A percentile compares a stretch with the other conserved stretches of the same genome.
These are phyloP conservation scores for Taurulus bubalis DNA, from an alignment of 2,113 vertebrate species.

Conservation along the genomic window DNA sequence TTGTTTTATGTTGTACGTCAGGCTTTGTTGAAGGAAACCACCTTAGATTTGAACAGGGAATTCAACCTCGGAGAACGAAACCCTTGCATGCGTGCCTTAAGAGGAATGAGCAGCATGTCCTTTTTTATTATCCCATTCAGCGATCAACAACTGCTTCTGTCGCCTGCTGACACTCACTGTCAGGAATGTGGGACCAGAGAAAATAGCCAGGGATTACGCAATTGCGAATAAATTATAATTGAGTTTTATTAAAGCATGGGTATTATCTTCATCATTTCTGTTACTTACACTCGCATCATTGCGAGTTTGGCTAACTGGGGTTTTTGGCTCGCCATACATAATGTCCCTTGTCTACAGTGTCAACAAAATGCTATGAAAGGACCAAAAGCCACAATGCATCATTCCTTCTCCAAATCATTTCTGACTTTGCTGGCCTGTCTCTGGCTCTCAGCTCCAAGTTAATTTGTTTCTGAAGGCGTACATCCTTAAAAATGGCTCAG, in stretches of 20 bases:
- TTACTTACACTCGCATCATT: background rate
- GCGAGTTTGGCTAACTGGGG: background rate
- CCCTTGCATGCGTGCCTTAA: conserved; percentile 45
- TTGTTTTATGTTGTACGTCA: conserved; percentile 71
- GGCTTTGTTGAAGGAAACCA: conserved; percentile 56
- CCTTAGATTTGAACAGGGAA: conserved; percentile 46
- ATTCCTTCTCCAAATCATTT: too few relatives aligned
- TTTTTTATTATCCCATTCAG: conserved; percentile 39
- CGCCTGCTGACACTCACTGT: background rate
- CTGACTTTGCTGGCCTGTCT: too few relatives aligned
- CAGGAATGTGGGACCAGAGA: background rate
- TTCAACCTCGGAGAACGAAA: conserved; percentile 26
- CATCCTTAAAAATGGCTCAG: too few relatives aligned
- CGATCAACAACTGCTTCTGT: background rate
- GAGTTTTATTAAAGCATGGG: background rate
- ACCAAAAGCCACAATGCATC: too few relatives aligned
- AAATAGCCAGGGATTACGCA: background rate
- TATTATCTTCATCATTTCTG: background rate
- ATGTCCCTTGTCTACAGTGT: too few relatives aligned
- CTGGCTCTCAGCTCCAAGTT: too few relatives aligned
- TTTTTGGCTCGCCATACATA: too few relatives aligned
- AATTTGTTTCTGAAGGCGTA: too few relatives aligned
- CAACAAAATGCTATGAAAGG: too few relatives aligned
- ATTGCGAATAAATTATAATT: background rate
- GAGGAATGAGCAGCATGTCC: conserved; percentile 40